Percentiles rank a stretch among this genome's conserved stretches.
Conservation (phyloP, 2,888 invertebrate genomes). For the Hypercompe scribonia region DNA sequence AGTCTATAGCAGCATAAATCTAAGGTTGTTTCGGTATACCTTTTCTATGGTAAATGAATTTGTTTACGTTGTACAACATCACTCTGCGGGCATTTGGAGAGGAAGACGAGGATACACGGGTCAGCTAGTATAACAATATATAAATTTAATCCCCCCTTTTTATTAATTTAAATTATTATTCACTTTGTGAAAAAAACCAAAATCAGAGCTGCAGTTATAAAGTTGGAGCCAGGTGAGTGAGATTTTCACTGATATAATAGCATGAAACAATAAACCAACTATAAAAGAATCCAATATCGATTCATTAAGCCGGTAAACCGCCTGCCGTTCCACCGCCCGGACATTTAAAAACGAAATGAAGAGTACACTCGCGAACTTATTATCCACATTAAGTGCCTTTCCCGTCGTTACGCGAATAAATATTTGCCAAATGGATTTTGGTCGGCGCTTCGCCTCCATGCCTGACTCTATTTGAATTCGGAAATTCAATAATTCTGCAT, state of each 20-base stretch:
- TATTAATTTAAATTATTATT: neutral
- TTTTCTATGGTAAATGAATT: too few relatives aligned
- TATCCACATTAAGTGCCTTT: slow-evolving; percentile 46
- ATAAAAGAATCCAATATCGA: slow-evolving; percentile 14
- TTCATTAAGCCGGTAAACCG: slow-evolving; percentile 10
- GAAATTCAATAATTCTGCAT: slow-evolving; percentile 79
- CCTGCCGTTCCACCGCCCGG: slow-evolving; percentile 4
- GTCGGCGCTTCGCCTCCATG: slow-evolving; percentile 54
- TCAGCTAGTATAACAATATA: neutral
- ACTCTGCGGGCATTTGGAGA: too few relatives aligned
- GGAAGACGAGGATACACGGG: too few relatives aligned
- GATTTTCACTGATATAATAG: neutral
- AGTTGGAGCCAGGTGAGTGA: neutral
- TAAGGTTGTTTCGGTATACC: too few relatives aligned
- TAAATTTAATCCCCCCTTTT: neutral
- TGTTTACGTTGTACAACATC: too few relatives aligned
- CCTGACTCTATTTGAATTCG: slow-evolving; percentile 65
- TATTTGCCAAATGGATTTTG: slow-evolving; percentile 71
- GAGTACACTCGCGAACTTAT: slow-evolving; percentile 44
- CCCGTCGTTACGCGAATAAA: slow-evolving; percentile 56
- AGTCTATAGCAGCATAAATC: too few relatives aligned
- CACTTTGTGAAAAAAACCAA: neutral
- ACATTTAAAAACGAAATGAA: slow-evolving; percentile 36
- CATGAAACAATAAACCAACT: slow-evolving; percentile 2
- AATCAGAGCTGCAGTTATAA: neutral